phyloP scores from a whole-genome alignment of 2,113 vertebrate genomes.

The Cryptotis parvus region DNA sequence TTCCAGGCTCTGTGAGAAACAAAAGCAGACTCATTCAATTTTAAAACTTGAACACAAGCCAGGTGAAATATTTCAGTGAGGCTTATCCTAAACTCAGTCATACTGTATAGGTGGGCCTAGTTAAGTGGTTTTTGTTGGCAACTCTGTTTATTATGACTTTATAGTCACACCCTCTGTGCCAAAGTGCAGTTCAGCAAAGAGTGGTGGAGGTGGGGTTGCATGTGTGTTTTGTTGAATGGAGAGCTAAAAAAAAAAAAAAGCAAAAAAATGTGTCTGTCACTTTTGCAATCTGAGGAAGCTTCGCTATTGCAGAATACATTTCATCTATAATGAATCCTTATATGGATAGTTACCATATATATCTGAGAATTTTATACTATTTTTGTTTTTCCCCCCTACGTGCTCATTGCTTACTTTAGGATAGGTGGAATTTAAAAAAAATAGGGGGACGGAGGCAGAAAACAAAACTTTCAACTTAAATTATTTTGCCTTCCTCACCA shows the following conservation, averaged over 20 bases:
- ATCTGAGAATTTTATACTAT: neutral
- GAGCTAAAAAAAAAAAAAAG: neutral
- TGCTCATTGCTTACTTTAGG: slow-evolving; percentile 7
- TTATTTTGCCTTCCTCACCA: slow-evolving; percentile 36
- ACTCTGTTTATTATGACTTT: slow-evolving; percentile 61
- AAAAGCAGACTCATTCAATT: slow-evolving; percentile 62
- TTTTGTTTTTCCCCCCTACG: neutral
- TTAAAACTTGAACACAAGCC: slow-evolving; percentile 41
- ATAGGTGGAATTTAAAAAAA: neutral
- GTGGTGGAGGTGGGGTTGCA: neutral
- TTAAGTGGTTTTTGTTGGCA: slow-evolving; percentile 71
- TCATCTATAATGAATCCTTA: neutral
- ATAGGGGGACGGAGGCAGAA: neutral
- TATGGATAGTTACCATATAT: neutral
- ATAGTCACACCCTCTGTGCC: slow-evolving; percentile 54
- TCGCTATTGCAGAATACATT: slow-evolving; percentile 21
- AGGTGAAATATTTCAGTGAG: slow-evolving; percentile 53
- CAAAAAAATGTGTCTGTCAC: neutral
- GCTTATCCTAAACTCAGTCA: slow-evolving; percentile 7
- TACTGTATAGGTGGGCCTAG: slow-evolving; percentile 68
- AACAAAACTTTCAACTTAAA: slow-evolving; percentile 23
- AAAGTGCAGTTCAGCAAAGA: slow-evolving; percentile 59
- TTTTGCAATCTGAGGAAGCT: slow-evolving; percentile 16
- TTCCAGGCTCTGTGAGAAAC: slow-evolving; percentile 56
- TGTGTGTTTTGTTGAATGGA: slow-evolving; percentile 46